Evolutionary conservation across 2,888 invertebrate species (phyloP).

Genomic region (Eristalis pertinax): DNA sequence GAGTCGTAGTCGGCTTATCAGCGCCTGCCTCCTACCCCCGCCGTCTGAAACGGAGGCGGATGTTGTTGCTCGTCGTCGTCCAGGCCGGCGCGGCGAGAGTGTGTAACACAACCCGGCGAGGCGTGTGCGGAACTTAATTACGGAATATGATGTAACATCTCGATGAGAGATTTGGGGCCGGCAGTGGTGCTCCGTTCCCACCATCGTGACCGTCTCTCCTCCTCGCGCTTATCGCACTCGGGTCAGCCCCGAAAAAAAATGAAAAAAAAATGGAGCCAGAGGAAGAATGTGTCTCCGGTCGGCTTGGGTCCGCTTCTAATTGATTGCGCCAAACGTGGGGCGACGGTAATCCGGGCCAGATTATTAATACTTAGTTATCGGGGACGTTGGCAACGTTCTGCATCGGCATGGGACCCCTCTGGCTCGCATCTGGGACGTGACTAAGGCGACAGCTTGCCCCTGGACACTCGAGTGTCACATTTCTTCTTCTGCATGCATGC

Average conservation of each 20-base stretch:
- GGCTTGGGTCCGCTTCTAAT: conserved; percentile 42
- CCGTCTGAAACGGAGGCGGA: conserved; percentile 35
- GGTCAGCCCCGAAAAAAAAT: conserved; percentile 5
- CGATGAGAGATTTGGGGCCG: conserved; percentile 29
- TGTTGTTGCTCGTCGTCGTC: conserved; percentile 15
- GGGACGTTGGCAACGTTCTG: conserved; percentile 4
- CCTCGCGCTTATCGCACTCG: conserved; percentile 30
- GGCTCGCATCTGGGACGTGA: conserved; percentile 31
- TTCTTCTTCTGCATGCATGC: background rate
- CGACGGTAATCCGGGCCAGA: conserved; percentile 50
- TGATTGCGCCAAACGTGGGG: conserved; percentile 45
- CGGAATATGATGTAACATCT: conserved; percentile 63
- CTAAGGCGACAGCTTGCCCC: conserved; percentile 36
- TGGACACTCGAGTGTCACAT: conserved; percentile 35
- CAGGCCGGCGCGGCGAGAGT: background rate
- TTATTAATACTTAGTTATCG: conserved; percentile 51
- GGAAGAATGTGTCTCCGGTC: conserved; percentile 16
- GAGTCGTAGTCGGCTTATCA: conserved; percentile 15
- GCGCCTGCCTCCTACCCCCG: background rate
- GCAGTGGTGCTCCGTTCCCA: background rate
- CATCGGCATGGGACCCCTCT: conserved; percentile 17
- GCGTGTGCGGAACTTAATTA: conserved; percentile 54
- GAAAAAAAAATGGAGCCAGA: background rate
- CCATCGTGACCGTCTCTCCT: background rate
- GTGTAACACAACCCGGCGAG: conserved; percentile 10